Conservation (phyloP, 2,888 invertebrate genomes). For the Drosophila anomelani region DNA sequence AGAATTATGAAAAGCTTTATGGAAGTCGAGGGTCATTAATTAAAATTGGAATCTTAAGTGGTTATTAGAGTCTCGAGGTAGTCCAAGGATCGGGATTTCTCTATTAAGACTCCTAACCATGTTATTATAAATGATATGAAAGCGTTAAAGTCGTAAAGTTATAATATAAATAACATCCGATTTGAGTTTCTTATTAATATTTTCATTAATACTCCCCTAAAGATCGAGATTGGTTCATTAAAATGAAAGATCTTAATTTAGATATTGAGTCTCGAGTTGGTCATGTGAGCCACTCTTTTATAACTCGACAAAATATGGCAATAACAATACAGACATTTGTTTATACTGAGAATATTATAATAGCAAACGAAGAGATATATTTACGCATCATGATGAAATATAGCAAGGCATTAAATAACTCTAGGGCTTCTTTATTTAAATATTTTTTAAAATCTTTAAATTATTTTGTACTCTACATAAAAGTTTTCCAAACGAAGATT, state of each 20-base stretch:
- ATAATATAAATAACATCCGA: constrained; percentile 8
- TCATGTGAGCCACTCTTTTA: constrained; percentile 28
- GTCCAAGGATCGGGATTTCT: constrained; percentile 1
- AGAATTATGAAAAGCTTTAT: not conserved
- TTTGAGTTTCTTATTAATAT: constrained; percentile 4
- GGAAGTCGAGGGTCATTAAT: constrained; percentile 10
- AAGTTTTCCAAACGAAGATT: not conserved
- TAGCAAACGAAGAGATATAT: too few relatives aligned
- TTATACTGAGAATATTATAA: not conserved
- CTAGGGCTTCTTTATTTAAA: too few relatives aligned
- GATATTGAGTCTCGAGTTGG: constrained; percentile 19
- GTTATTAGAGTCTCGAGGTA: constrained; percentile 8
- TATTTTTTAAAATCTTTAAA: too few relatives aligned
- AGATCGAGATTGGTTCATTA: constrained; percentile 24
- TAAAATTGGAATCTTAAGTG: constrained; percentile 12
- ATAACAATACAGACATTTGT: not conserved
- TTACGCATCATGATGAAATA: constrained; percentile 17
- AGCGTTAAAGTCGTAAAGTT: not conserved
- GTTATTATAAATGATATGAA: constrained; percentile 3
- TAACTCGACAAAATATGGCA: constrained; percentile 2
- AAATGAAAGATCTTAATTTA: constrained; percentile 19
- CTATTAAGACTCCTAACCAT: constrained; percentile 15
- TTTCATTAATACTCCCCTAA: not conserved
- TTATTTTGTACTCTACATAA: not conserved
- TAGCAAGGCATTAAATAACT: too few relatives aligned